Conservation (phyloP, 35 echinoderm and acorn worm genomes). For the Ptychodera flava region DNA sequence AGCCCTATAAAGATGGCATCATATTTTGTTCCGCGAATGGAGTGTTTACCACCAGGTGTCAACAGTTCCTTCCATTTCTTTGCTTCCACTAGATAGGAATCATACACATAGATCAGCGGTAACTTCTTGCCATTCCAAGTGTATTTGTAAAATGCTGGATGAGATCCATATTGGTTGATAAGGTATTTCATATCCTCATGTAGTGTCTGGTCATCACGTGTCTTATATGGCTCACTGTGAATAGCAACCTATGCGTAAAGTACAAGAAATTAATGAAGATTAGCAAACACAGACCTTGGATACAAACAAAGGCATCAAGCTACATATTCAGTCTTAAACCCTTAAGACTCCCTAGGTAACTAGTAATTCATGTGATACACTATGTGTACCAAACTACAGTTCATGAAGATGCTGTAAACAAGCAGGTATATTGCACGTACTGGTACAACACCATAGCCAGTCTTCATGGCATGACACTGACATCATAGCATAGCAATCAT, state of each 20-base stretch:
- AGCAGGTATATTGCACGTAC: too few relatives aligned
- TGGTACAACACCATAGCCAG: too few relatives aligned
- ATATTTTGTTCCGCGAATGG: slow-evolving; percentile 55
- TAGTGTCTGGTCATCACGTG: slow-evolving; percentile 47
- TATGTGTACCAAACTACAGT: too few relatives aligned
- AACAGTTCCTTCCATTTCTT: slow-evolving; percentile 62
- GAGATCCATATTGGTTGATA: slow-evolving; percentile 65
- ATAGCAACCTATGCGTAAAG: slow-evolving; percentile 80
- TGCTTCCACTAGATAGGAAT: slow-evolving; percentile 68
- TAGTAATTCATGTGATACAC: too few relatives aligned
- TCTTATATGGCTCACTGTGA: slow-evolving; percentile 92
- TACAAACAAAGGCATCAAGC: too few relatives aligned
- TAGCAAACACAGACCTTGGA: not conserved
- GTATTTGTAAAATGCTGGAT: slow-evolving; percentile 75
- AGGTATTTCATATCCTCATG: slow-evolving; percentile 73
- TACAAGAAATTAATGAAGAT: slow-evolving; percentile 31
- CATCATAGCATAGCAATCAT: too few relatives aligned
- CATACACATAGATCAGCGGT: slow-evolving; percentile 81
- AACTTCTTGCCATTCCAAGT: slow-evolving; percentile 5
- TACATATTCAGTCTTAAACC: too few relatives aligned
- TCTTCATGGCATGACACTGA: too few relatives aligned
- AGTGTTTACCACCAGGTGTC: slow-evolving; percentile 15
- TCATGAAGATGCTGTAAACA: too few relatives aligned
- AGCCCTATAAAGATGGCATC: slow-evolving; percentile 80
- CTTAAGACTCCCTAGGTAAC: too few relatives aligned